A percentile compares a stretch with the other conserved stretches of the same genome.
Conservation (phyloP, 2,797 vertebrate species). For the Selene dorsalis region DNA sequence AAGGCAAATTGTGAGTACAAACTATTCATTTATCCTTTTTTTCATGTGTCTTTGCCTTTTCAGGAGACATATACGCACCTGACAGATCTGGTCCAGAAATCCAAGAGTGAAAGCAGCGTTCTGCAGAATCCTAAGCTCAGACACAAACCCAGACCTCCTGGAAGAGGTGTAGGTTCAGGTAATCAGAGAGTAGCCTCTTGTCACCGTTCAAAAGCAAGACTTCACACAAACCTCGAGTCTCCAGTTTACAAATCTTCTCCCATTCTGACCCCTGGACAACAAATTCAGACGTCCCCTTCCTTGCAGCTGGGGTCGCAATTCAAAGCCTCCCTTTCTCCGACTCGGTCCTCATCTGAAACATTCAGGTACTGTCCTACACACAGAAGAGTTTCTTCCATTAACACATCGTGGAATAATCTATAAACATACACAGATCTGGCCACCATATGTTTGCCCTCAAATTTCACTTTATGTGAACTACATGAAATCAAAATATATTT, state of each 20-base stretch:
- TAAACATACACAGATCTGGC: conserved; percentile 56
- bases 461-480: background rate
- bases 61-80: conserved; percentile 38
- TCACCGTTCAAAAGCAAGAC: conserved; percentile 40
- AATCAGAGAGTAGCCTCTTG: conserved; percentile 37
- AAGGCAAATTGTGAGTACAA: background rate
- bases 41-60: conserved; percentile 35
- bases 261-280: conserved; percentile 32
- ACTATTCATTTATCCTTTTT: background rate
- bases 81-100: conserved; percentile 46
- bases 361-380: conserved; percentile 25
- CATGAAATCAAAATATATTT: conserved; percentile 5
- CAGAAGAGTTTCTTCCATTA: conserved; percentile 66
- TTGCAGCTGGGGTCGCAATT: conserved; percentile 31
- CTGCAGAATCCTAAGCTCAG: conserved; percentile 55
- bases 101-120: conserved; percentile 37
- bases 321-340: conserved; percentile 50
- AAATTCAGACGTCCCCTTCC: conserved; percentile 63
- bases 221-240: conserved; percentile 27
- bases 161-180: conserved; percentile 21
- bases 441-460: background rate
- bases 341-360: conserved; percentile 50
- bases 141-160: conserved; percentile 59
- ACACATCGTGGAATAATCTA: conserved; percentile 62
- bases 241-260: conserved; percentile 11